phyloP scores from a whole-genome alignment of 1,140 invertebrate species.

The Rhopalosiphum padi region DNA sequence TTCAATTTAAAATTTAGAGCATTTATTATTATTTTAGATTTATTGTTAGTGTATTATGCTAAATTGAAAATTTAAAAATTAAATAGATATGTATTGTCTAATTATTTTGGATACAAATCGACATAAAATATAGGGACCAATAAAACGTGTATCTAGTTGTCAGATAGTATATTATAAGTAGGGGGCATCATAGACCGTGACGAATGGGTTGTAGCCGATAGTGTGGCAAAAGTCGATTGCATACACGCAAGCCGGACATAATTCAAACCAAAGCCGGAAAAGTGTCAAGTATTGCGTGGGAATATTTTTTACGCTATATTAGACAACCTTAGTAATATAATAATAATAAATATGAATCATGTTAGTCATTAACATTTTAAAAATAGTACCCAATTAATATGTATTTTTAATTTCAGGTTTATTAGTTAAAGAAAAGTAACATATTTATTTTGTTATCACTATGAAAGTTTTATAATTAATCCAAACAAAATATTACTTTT shows the following conservation, averaged over 20 bases:
- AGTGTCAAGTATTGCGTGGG: slow-evolving; percentile 51
- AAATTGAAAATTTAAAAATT: slow-evolving; percentile 15
- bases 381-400: neutral
- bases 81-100: neutral
- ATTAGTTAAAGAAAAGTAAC: neutral
- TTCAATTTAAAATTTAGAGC: too few species aligned
- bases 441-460: neutral
- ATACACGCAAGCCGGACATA: slow-evolving; percentile 45
- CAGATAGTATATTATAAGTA: slow-evolving; percentile 20
- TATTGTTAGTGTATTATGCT: neutral
- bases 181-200: slow-evolving; percentile 53
- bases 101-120: neutral
- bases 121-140: neutral
- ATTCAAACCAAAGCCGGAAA: slow-evolving; percentile 48
- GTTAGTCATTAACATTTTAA: slow-evolving; percentile 24
- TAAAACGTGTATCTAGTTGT: slow-evolving; percentile 21
- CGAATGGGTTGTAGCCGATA: slow-evolving; percentile 27
- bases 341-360: slow-evolving; percentile 26
- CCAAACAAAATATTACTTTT: neutral
- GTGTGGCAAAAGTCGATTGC: slow-evolving; percentile 35
- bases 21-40: neutral
- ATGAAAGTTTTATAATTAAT: neutral
- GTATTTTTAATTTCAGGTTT: neutral
- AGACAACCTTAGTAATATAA: slow-evolving; percentile 8
- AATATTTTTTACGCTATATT: slow-evolving; percentile 36